phyloP scores from a whole-genome alignment of 2,888 invertebrate species.

The Leptura quadrifasciata region DNA sequence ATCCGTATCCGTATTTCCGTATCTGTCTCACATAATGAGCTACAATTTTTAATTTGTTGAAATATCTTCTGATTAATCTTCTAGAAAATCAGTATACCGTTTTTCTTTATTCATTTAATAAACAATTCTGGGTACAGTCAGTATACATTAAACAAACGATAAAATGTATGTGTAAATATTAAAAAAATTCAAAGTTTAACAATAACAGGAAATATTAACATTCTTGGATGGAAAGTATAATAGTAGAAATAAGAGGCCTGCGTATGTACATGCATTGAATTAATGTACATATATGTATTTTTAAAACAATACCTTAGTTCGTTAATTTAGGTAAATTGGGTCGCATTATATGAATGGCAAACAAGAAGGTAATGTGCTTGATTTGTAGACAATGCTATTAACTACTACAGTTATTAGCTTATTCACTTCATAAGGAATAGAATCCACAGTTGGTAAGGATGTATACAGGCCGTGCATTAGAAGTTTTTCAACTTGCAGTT shows the following conservation, averaged over 20 bases:
- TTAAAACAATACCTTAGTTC: conserved; percentile 3
- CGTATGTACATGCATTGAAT: neutral
- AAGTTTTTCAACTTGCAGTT: no score
- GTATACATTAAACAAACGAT: neutral
- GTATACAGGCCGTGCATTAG: no score
- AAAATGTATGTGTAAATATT: conserved; percentile 11
- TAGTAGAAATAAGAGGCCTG: conserved; percentile 4
- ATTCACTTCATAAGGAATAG: no score
- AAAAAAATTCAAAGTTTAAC: conserved; percentile 7
- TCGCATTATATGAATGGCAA: neutral
- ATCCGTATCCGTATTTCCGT: no score
- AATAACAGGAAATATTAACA: conserved; percentile 29
- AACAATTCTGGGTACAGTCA: conserved; percentile 22
- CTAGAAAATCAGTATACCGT: conserved; percentile 9
- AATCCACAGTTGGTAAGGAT: no score
- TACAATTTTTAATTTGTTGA: conserved; percentile 10
- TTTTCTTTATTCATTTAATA: conserved; percentile 22
- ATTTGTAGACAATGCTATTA: neutral
- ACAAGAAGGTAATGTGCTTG: neutral
- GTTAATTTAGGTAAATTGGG: conserved; percentile 18
- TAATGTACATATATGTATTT: neutral
- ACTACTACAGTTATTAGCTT: no score
- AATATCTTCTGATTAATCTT: conserved; percentile 1
- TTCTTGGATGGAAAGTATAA: conserved; percentile 18
- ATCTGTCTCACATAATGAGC: neutral